Evolutionary conservation across 2,888 invertebrate genomes (phyloP).

Genomic region (Leptinotarsa peninsularis): DNA sequence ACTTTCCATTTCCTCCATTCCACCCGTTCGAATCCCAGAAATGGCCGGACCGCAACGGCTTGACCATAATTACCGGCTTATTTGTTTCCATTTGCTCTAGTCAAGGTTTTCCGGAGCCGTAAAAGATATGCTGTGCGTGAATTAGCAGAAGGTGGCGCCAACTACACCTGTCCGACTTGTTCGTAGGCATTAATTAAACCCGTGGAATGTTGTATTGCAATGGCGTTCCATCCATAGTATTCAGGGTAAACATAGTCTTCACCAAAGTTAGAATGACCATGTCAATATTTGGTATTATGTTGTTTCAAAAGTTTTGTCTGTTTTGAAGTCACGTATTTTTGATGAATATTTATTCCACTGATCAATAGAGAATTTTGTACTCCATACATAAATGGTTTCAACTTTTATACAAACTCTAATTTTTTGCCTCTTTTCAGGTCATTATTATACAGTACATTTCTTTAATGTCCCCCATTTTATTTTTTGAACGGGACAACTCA

Average conservation of each 20-base stretch:
- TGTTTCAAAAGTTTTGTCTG: too few species aligned
- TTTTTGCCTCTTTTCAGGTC: too few species aligned
- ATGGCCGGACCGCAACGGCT: neutral
- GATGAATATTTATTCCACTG: too few species aligned
- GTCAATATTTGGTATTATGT: too few species aligned
- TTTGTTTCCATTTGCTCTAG: slow-evolving; percentile 30
- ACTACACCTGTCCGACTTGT: slow-evolving; percentile 45
- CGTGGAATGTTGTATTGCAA: slow-evolving; percentile 33
- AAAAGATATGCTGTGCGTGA: slow-evolving; percentile 34
- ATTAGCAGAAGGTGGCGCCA: slow-evolving; percentile 45
- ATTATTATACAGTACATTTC: too few species aligned
- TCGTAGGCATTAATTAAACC: slow-evolving; percentile 37
- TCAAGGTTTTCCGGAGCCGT: slow-evolving; percentile 36
- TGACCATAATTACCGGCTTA: slow-evolving; percentile 18
- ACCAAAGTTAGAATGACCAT: neutral
- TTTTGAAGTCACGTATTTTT: too few species aligned
- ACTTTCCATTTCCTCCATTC: neutral
- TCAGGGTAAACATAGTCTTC: neutral
- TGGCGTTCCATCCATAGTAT: slow-evolving; percentile 23
- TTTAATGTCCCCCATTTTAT: too few species aligned
- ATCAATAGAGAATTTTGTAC: too few species aligned
- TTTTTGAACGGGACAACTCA: too few species aligned
- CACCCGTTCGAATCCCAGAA: slow-evolving; percentile 4
- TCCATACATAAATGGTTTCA: too few species aligned
- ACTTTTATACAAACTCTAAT: too few species aligned